Evolutionary conservation across 2,888 invertebrate genomes (phyloP).

Genomic region (Coenonympha glycerion): DNA sequence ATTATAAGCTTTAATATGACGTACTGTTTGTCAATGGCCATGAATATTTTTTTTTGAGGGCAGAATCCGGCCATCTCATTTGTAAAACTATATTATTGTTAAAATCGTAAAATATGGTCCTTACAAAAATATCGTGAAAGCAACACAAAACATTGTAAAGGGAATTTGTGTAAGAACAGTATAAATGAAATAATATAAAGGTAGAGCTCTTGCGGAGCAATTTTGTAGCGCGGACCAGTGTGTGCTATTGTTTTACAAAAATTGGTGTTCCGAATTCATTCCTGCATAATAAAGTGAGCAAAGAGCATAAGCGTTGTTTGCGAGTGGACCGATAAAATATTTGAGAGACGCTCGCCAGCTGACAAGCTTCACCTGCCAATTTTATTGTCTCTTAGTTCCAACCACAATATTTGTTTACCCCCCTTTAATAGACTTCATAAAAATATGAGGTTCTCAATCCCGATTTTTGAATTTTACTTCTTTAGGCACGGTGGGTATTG

Average conservation of each 20-base stretch:
- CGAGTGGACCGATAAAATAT: slow-evolving; percentile 7
- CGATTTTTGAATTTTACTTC: too few relatives aligned
- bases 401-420: background rate
- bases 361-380: background rate
- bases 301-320: slow-evolving; percentile 14
- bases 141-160: slow-evolving; percentile 1
- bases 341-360: slow-evolving; percentile 5
- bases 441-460: too few relatives aligned
- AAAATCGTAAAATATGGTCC: too few relatives aligned
- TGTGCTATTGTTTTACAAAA: slow-evolving; percentile 12
- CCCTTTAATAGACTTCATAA: background rate
- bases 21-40: too few relatives aligned
- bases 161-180: slow-evolving; percentile 7
- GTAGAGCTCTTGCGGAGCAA: slow-evolving; percentile 1
- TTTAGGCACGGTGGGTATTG: too few relatives aligned
- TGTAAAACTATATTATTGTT: too few relatives aligned
- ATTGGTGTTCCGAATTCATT: slow-evolving; percentile 12
- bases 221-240: slow-evolving; percentile 4
- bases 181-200: background rate
- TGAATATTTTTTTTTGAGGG: too few relatives aligned
- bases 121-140: background rate
- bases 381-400: background rate
- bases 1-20: too few relatives aligned
- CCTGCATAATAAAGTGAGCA: slow-evolving; percentile 7
- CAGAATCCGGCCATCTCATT: too few relatives aligned